Percentiles rank a stretch among this genome's conserved stretches.
Evolutionary conservation across 2,797 vertebrate species (phyloP).

Genomic region (Sebastiscus tertius): DNA sequence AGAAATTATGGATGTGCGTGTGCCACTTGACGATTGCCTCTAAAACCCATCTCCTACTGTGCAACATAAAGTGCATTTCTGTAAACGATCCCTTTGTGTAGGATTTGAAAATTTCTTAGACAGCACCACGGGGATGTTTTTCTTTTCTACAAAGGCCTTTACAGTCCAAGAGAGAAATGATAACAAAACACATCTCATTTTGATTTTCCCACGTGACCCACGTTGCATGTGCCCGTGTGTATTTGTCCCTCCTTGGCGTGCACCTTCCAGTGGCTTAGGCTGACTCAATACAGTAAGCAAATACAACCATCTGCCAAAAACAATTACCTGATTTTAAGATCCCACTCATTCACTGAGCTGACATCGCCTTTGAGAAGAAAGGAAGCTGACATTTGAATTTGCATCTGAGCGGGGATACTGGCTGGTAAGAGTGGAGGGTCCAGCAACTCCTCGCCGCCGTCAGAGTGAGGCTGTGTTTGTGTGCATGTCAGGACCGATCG

Average conservation of each 20-base stretch:
- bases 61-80: not conserved
- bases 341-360: conserved; percentile 49
- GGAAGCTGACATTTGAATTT: conserved; percentile 69
- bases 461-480: conserved; percentile 50
- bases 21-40: not conserved
- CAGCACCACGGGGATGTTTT: not conserved
- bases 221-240: not conserved
- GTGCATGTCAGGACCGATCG: conserved; percentile 68
- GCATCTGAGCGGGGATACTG: conserved; percentile 53
- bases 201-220: not conserved
- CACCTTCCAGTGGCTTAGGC: conserved; percentile 9
- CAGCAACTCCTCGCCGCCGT: conserved; percentile 39
- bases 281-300: conserved; percentile 55
- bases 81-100: not conserved
- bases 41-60: not conserved
- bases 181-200: not conserved
- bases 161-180: not conserved
- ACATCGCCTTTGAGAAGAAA: conserved; percentile 65
- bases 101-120: not conserved
- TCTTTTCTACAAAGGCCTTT: not conserved
- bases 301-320: conserved; percentile 66
- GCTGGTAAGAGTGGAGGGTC: conserved; percentile 60
- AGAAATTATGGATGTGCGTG: not conserved
- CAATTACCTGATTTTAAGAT: conserved; percentile 54
- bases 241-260: not conserved